Percentiles rank a stretch among this genome's conserved stretches.
phyloP scores from a whole-genome alignment of 1,140 invertebrate species.

The Drosophila trapezifrons region DNA sequence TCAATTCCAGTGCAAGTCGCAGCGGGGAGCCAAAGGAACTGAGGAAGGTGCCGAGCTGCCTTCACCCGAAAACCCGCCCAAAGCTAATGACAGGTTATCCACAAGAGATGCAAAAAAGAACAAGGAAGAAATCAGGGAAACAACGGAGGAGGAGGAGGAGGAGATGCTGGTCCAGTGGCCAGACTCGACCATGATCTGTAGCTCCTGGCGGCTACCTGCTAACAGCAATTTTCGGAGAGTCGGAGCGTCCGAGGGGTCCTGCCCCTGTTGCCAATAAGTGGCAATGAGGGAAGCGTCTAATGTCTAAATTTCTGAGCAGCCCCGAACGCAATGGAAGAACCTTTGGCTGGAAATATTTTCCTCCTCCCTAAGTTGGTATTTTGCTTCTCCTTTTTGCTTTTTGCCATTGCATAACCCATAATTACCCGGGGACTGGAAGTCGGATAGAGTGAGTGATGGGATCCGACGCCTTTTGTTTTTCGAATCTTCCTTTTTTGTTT shows the following conservation, averaged over 20 bases:
- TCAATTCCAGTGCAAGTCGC: slow-evolving; percentile 67
- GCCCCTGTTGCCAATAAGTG: slow-evolving; percentile 74
- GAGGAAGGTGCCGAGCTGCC: slow-evolving; percentile 30
- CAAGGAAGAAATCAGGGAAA: not conserved
- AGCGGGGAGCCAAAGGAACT: slow-evolving; percentile 29
- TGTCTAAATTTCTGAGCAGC: slow-evolving; percentile 75
- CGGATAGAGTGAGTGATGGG: slow-evolving; percentile 60
- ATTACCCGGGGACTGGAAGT: slow-evolving; percentile 36
- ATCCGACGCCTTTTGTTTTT: slow-evolving; percentile 70
- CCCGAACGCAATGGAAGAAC: slow-evolving; percentile 33
- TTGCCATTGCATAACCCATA: slow-evolving; percentile 76
- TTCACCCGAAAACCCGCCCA: slow-evolving; percentile 44
- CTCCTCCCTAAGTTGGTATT: slow-evolving; percentile 30
- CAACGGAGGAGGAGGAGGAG: not conserved
- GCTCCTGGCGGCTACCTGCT: slow-evolving; percentile 69
- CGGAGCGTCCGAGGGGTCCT: slow-evolving; percentile 23
- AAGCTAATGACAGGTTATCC: slow-evolving; percentile 78
- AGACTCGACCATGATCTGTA: slow-evolving; percentile 62
- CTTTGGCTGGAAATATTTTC: slow-evolving; percentile 38
- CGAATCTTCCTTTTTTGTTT: slow-evolving; percentile 21
- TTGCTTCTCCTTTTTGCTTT: slow-evolving; percentile 49
- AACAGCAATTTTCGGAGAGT: slow-evolving; percentile 54
- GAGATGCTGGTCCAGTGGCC: slow-evolving; percentile 39
- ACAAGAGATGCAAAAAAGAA: slow-evolving; percentile 65
- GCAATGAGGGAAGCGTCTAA: slow-evolving; percentile 68